Conservation (phyloP, 2,888 invertebrate species). For the Epinotia demarniana region DNA sequence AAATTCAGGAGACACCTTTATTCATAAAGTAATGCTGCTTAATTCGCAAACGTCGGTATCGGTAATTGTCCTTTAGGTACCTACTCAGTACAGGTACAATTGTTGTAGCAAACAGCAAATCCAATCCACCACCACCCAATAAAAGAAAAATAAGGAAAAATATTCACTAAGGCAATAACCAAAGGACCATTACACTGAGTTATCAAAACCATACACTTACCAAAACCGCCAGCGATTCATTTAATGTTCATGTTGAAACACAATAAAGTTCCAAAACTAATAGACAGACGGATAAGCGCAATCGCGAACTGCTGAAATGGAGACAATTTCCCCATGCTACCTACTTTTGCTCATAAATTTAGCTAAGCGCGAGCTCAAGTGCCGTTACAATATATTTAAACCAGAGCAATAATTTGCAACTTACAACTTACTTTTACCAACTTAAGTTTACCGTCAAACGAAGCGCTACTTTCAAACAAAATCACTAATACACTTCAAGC, state of each 20-base stretch:
- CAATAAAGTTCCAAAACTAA: constrained; percentile 40
- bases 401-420: constrained; percentile 44
- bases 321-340: constrained; percentile 42
- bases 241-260: constrained; percentile 41
- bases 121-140: too few species aligned
- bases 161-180: not conserved
- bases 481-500: not conserved
- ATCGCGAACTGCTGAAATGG: constrained; percentile 33
- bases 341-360: constrained; percentile 41
- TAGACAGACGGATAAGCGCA: constrained; percentile 27
- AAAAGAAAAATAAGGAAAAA: not conserved
- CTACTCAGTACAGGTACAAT: too few species aligned
- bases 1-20: too few species aligned
- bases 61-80: too few species aligned
- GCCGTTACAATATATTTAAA: constrained; percentile 45
- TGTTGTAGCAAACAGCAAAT: too few species aligned
- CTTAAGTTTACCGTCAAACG: constrained; percentile 17
- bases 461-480: constrained; percentile 6
- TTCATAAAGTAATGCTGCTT: too few species aligned
- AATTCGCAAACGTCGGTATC: too few species aligned
- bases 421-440: constrained; percentile 43
- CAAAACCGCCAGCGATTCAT: constrained; percentile 19
- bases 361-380: constrained; percentile 41
- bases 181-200: not conserved
- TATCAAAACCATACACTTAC: constrained; percentile 16